Percentiles rank a stretch among this genome's conserved stretches.
These are phyloP conservation scores for Conomelus anceps DNA, from an alignment of 2,888 invertebrate genomes.

Conservation along the genomic window DNA sequence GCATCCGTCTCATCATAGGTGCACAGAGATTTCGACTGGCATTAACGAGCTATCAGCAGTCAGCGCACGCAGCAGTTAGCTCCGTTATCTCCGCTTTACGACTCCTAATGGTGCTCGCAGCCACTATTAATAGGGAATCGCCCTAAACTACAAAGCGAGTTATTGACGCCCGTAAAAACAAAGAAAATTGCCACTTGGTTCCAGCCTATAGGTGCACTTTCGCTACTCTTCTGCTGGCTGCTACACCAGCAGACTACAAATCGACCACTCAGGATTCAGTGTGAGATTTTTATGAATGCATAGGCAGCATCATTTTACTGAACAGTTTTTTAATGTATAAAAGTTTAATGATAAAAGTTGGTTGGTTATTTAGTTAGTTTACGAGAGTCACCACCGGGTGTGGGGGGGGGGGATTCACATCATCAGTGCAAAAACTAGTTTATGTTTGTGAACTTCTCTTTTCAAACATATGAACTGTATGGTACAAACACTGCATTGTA, in stretches of 20 bases:
- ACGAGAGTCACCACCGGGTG: too few relatives aligned
- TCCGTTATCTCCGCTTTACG: background rate
- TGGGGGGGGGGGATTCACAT: too few relatives aligned
- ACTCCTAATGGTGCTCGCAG: background rate
- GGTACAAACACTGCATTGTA: too few relatives aligned
- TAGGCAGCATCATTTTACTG: background rate
- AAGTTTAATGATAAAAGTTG: too few relatives aligned
- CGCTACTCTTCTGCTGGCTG: too few relatives aligned
- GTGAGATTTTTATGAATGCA: background rate
- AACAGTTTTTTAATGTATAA: background rate
- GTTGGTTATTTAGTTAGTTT: too few relatives aligned
- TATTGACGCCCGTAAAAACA: background rate
- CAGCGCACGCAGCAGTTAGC: background rate
- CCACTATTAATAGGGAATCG: background rate
- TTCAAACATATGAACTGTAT: too few relatives aligned
- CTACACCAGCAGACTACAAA: background rate
- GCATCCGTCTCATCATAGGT: background rate
- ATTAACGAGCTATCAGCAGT: background rate
- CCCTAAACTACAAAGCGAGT: background rate
- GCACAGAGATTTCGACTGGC: background rate
- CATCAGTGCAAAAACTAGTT: too few relatives aligned
- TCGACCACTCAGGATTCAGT: background rate
- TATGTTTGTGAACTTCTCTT: too few relatives aligned
- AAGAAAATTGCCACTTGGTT: background rate
- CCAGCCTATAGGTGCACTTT: background rate